Evolutionary conservation across 1,140 invertebrate genomes (phyloP).

Genomic region (Globodera rostochiensis): DNA sequence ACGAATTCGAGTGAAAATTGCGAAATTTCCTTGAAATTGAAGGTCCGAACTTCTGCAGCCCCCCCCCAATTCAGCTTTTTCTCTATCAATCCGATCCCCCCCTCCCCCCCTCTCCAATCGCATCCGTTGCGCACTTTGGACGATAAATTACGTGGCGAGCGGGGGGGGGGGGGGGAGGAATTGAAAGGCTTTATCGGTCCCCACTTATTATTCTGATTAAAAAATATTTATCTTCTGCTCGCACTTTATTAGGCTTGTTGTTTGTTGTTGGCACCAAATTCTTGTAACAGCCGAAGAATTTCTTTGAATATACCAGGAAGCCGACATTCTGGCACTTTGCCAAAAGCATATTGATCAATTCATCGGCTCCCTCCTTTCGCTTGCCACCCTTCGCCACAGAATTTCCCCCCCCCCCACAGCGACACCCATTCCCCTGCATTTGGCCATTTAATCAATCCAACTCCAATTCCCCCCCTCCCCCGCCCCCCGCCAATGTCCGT

Average conservation of each 20-base stretch:
- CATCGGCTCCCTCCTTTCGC: not conserved
- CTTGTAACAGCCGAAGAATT: too few relatives aligned
- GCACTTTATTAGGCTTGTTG: not conserved
- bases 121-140: too few relatives aligned
- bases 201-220: not conserved
- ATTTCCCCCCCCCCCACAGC: too few relatives aligned
- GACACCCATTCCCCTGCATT: not conserved
- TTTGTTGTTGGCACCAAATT: not conserved
- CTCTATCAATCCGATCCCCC: too few relatives aligned
- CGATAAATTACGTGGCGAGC: too few relatives aligned
- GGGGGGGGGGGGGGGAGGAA: too few relatives aligned
- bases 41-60: too few relatives aligned
- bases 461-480: not conserved
- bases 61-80: too few relatives aligned
- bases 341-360: not conserved
- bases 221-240: not conserved
- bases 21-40: too few relatives aligned
- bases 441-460: not conserved
- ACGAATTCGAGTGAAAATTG: too few relatives aligned
- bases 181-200: not conserved
- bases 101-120: not conserved
- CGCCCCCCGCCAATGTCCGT: not conserved
- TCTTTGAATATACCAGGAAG: too few relatives aligned
- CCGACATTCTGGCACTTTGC: not conserved
- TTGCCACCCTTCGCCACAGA: too few relatives aligned